Conservation (phyloP, 2,797 vertebrate species). For the Netta rufina region DNA sequence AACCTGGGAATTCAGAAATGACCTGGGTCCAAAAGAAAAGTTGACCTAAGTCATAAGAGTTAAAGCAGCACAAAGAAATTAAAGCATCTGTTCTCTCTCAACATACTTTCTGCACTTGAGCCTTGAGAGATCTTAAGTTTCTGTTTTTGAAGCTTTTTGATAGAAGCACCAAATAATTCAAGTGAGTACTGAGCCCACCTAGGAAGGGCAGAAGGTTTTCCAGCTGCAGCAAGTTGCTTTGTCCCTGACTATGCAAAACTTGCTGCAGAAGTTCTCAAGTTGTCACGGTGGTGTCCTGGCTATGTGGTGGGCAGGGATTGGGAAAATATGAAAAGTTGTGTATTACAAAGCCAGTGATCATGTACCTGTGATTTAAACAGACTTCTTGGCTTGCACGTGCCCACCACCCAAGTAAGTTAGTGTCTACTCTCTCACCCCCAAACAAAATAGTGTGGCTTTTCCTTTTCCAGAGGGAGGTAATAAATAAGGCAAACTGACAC, state of each 20-base stretch:
- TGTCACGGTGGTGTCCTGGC: neutral
- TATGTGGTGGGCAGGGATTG: neutral
- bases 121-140: neutral
- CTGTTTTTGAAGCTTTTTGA: neutral
- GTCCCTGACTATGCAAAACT: neutral
- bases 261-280: neutral
- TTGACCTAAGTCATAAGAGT: neutral
- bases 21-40: neutral
- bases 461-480: neutral
- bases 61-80: neutral
- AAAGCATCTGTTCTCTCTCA: neutral
- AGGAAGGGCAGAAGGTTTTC: neutral
- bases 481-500: neutral
- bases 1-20: neutral
- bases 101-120: neutral
- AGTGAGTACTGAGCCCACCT: neutral
- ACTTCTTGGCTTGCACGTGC: neutral
- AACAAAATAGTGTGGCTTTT: neutral
- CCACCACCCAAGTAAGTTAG: accelerated
- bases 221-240: neutral
- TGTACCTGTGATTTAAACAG: neutral
- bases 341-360: neutral
- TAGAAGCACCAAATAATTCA: neutral
- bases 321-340: neutral
- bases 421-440: neutral